Conservation (phyloP, 2,888 invertebrate species). For the Drosophila glabriapex region DNA sequence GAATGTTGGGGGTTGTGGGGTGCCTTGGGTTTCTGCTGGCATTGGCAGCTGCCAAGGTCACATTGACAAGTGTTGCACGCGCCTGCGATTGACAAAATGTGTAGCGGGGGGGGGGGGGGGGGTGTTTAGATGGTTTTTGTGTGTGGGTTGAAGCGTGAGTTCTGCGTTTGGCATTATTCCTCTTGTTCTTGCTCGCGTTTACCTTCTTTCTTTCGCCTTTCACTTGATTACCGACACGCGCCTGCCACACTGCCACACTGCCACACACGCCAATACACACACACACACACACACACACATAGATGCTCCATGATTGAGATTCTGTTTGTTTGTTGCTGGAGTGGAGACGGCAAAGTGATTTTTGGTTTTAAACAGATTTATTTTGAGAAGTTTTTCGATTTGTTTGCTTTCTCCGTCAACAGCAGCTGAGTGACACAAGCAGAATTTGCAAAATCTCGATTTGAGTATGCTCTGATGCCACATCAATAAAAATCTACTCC, state of each 20-base stretch:
- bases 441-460: conserved; percentile 6
- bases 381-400: conserved; percentile 53
- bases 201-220: conserved; percentile 43
- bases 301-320: conserved; percentile 2
- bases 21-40: conserved; percentile 44
- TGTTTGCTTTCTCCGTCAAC: conserved; percentile 40
- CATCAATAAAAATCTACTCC: neutral
- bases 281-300: neutral
- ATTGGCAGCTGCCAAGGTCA: conserved; percentile 75
- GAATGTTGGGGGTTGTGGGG: neutral
- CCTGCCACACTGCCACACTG: conserved; percentile 46
- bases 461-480: neutral
- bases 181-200: conserved; percentile 37
- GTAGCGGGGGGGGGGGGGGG: neutral
- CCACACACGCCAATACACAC: conserved; percentile 28
- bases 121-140: neutral
- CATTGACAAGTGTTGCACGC: conserved; percentile 81
- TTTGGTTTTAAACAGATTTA: conserved; percentile 66
- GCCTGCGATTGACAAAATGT: conserved; percentile 57
- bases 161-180: conserved; percentile 52
- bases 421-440: neutral
- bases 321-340: conserved; percentile 33
- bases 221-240: conserved; percentile 77
- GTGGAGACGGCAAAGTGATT: conserved; percentile 54
- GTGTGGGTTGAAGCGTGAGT: conserved; percentile 16